Evolutionary conservation across 2,888 invertebrate genomes (phyloP).

Genomic region (Cinara cedri): DNA sequence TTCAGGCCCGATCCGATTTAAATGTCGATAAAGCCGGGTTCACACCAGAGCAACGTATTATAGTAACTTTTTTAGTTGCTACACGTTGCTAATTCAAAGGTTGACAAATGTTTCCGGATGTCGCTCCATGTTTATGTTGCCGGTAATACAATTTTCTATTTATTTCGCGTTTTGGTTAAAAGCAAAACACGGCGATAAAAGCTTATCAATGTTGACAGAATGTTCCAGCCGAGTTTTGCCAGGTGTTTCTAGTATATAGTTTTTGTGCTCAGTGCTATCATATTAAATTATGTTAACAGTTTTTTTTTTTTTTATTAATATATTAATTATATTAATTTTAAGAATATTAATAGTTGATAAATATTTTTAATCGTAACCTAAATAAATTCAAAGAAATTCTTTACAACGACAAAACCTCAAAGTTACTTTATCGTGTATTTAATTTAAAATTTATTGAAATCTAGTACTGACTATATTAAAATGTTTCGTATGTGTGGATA

Average conservation of each 20-base stretch:
- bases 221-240: background rate
- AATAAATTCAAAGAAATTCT: too few species aligned
- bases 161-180: slow-evolving; percentile 18
- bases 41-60: background rate
- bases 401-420: background rate
- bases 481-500: background rate
- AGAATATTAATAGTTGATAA: background rate
- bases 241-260: background rate
- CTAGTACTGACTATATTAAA: background rate
- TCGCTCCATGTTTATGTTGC: background rate
- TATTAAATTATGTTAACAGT: background rate
- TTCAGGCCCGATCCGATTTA: too few species aligned
- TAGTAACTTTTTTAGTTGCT: background rate
- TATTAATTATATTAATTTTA: too few species aligned
- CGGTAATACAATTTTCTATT: background rate
- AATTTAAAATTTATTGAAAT: background rate
- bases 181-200: background rate
- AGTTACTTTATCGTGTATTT: background rate
- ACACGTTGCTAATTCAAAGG: slow-evolving; percentile 14
- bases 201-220: background rate
- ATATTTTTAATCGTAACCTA: background rate
- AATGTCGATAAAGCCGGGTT: background rate
- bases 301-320: background rate
- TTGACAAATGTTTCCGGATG: background rate
- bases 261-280: background rate